Evolutionary conservation across 2,888 invertebrate genomes (phyloP), one percentile per base, ranked within the genome.

Genomic region (Agrenia bidenticulata): DNA sequence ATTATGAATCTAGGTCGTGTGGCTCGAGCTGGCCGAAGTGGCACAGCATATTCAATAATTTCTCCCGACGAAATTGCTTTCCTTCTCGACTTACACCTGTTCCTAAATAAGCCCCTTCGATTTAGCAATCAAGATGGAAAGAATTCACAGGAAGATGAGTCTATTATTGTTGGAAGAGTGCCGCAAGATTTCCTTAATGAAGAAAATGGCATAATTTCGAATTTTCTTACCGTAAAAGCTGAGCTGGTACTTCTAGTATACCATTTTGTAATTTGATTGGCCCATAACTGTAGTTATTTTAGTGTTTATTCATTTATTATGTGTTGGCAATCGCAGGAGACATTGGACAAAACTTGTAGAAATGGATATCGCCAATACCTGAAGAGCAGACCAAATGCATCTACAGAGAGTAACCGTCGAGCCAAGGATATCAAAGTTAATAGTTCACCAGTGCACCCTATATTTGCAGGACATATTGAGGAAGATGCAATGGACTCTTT

Each of bases 341-440:
- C 85, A 69, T 84, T 88, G 78, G 81, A 84, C 76, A 85, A 89
- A 70, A 92, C 92, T 0, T 88, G 91, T 69, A 85, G 84, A 42
- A 97, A 97, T 78, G 97, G 92, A 0, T 94, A 94, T 83, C 88
- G 89, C 78, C 92, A 95, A 75, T 99, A 98, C 81, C 78, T 92
- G 1, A 85, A 87, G 72, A 93, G 96, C 71, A 84, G 98, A 67
- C 94, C 94, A 51, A 85, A 88, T 0, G 92, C 99, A 0, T 94
- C 96, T 0, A 83, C 86, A 0, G 97, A 95, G 78, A 94, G 93
- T 69, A 90, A 95, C 76, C 88, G 88, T 73, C 85, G 95, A 69
- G 87, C 90, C 13, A 98, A 98, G 81, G 84, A 84, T 45, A 81
- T 89, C 1, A 79, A 85, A 19, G 79, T 85, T 24, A 77, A 77